Evolutionary conservation across 2,797 vertebrate genomes (phyloP), one percentile per base, ranked within the genome.

Genomic region (Ptychobarbus kaznakovi): DNA sequence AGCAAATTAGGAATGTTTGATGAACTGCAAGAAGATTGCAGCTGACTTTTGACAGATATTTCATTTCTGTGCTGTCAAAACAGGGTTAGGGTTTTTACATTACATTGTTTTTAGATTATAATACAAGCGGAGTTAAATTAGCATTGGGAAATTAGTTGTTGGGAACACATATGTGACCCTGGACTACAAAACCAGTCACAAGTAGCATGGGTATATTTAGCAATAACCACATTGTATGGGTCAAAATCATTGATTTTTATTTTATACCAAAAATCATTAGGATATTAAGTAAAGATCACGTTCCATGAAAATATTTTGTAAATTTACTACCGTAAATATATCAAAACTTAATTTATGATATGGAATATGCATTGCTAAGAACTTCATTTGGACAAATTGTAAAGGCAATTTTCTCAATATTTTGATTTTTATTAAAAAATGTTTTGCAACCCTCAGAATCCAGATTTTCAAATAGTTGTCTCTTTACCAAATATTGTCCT

Each of bases 31-130:
- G 22, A 28, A 13, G 42, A 49, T 7, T 12, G 61, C 61, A 46
- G 61, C 25, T 46, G 20, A 49, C 6, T 66, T 79, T 65, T 79
- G 56, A 63, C 12, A 61, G n/a, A 25, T 40, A 44, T 79, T 79
- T 6, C 49, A 51, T 16, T 2, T 18, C 49, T 61, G 56, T 25
- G 3, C 56, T n/a, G 22, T 25, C 22, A 61, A 61, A 61, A 25
- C 10, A 25, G n/a, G 22, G 22, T n/a, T 58, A 25, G 22, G 56
- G 22, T 12, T 61, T 61, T 61, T 25, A 61, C 56, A 12, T 25
- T 12, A 12, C 56, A 58, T 58, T n/a, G 22, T 58, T 61, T 61
- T 25, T 61, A 58, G 56, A 25, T 61, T 61, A 61, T 58, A 0
- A 56, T 56, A 9, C 56, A 10, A n/a, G 1, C 56, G n/a, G 20